Percentiles rank a stretch among this genome's conserved stretches.
These are phyloP conservation scores for Phyto melanocephala DNA, from an alignment of 2,888 invertebrate species.

Conservation along the genomic window DNA sequence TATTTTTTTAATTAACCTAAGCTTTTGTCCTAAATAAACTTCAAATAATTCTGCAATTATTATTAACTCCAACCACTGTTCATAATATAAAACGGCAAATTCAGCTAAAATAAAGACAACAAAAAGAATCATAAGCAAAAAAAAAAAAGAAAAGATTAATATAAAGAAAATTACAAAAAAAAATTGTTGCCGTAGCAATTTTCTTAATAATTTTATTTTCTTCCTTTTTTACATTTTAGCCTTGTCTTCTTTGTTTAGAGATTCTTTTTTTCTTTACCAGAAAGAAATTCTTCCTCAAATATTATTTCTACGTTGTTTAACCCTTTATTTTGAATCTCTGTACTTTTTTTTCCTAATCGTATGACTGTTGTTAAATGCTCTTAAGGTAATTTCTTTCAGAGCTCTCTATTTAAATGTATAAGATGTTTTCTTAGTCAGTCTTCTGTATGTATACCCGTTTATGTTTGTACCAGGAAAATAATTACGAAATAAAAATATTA, in stretches of 20 bases:
- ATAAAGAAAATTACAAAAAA: constrained; percentile 6
- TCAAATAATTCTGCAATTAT: too few species aligned
- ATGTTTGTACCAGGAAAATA: constrained; percentile 14
- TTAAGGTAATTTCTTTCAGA: constrained; percentile 50
- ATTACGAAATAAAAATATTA: constrained; percentile 11
- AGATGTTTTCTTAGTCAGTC: neutral
- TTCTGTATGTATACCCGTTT: too few species aligned
- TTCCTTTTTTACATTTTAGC: neutral
- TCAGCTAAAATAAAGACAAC: constrained; percentile 27
- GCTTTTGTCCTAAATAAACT: too few species aligned
- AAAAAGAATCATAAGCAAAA: constrained; percentile 15
- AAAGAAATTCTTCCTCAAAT: neutral
- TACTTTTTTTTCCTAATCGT: neutral
- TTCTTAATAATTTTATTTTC: constrained; percentile 31
- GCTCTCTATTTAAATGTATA: neutral
- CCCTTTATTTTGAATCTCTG: constrained; percentile 8
- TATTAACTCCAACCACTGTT: constrained; percentile 47
- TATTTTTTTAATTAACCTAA: too few species aligned
- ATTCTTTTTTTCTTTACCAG: neutral
- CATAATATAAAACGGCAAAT: neutral
- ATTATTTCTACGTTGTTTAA: constrained; percentile 14
- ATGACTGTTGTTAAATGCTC: constrained; percentile 12
- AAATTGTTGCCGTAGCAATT: constrained; percentile 43
- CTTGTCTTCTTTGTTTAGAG: constrained; percentile 21
- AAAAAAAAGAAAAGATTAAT: neutral